These are phyloP conservation scores for Papilio gigon DNA, from an alignment of 2,888 invertebrate species.

Conservation along the genomic window DNA sequence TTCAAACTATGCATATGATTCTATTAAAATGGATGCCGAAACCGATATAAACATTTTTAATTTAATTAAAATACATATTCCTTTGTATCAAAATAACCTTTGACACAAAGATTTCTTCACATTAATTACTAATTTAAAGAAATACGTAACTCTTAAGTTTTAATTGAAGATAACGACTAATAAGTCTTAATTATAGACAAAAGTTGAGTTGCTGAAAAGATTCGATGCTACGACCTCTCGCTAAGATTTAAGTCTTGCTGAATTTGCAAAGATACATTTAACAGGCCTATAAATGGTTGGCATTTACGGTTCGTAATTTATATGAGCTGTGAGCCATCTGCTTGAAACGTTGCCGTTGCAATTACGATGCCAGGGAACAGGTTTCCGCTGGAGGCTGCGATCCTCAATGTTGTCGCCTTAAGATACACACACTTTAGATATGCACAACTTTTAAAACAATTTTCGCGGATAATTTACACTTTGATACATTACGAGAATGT, in stretches of 20 bases:
- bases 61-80: background rate
- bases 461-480: background rate
- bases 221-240: background rate
- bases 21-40: too few species aligned
- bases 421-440: constrained; percentile 8
- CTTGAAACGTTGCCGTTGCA: constrained; percentile 37
- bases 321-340: constrained; percentile 40
- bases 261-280: constrained; percentile 35
- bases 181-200: constrained; percentile 19
- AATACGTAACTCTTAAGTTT: background rate
- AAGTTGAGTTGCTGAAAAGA: constrained; percentile 4
- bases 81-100: background rate
- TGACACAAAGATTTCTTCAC: background rate
- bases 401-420: constrained; percentile 26
- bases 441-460: background rate
- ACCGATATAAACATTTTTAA: background rate
- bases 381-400: constrained; percentile 36
- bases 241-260: constrained; percentile 25
- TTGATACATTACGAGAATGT: background rate
- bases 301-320: constrained; percentile 40
- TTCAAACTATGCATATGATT: background rate
- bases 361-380: constrained; percentile 35
- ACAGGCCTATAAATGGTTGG: constrained; percentile 36
- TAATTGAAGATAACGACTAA: constrained; percentile 13
- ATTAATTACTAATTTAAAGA: background rate